A percentile compares a stretch with the other conserved stretches of the same genome.
phyloP scores from a whole-genome alignment of 1,140 invertebrate genomes.

The Drosophila fuyamai region DNA sequence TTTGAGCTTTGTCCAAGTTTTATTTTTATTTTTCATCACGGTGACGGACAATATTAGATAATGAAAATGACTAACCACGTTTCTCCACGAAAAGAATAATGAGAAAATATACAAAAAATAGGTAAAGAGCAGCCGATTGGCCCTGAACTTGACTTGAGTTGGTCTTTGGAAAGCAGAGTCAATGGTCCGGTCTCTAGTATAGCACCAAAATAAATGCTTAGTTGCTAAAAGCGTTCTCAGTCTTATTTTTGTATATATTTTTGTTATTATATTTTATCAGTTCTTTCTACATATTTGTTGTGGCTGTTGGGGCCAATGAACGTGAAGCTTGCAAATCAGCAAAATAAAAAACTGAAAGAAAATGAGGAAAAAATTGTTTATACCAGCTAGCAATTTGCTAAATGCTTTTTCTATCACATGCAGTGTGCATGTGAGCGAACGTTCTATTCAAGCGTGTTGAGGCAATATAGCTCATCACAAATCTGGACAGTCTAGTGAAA shows the following conservation, averaged over 20 bases:
- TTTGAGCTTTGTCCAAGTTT: constrained; percentile 30
- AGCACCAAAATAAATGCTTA: constrained; percentile 61
- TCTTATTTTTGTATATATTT: constrained; percentile 21
- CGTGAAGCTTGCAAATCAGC: constrained; percentile 73
- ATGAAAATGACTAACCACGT: constrained; percentile 22
- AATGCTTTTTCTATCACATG: constrained; percentile 65
- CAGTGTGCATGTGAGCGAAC: constrained; percentile 53
- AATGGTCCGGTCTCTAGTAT: constrained; percentile 55
- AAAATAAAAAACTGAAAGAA: constrained; percentile 39
- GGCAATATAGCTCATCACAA: constrained; percentile 13
- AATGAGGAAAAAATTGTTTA: constrained; percentile 65
- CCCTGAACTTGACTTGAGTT: constrained; percentile 76
- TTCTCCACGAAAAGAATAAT: constrained; percentile 11
- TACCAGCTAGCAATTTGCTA: constrained; percentile 61
- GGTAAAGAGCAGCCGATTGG: constrained; percentile 40
- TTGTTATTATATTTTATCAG: constrained; percentile 61
- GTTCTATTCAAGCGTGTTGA: constrained; percentile 3
- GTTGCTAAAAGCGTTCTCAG: constrained; percentile 62
- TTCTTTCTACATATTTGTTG: constrained; percentile 45
- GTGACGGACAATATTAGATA: constrained; percentile 45
- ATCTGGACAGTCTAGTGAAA: not conserved
- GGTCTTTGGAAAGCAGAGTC: constrained; percentile 60
- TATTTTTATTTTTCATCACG: constrained; percentile 21
- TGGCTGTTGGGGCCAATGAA: constrained; percentile 66
- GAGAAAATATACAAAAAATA: constrained; percentile 9